Percentiles rank a stretch among this genome's conserved stretches.
Conservation (phyloP, 1,140 invertebrate species). For the Apis dorsata region DNA sequence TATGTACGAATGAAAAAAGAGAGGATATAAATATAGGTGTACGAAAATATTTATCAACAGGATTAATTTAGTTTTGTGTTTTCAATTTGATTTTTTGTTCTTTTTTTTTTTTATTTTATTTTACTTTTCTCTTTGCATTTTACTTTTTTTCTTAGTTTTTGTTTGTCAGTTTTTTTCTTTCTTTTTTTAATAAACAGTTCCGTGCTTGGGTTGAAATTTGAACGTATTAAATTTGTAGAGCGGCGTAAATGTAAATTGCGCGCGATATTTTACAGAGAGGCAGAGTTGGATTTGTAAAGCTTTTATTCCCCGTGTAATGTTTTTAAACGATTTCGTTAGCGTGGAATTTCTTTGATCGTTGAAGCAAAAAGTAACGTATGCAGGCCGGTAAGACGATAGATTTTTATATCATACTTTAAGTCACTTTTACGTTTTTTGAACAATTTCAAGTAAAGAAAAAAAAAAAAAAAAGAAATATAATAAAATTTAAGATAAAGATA, state of each 20-base stretch:
- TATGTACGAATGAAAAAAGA: too few species aligned
- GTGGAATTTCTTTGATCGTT: constrained; percentile 5
- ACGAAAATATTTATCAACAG: background rate
- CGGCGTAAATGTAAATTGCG: background rate
- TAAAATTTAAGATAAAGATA: too few species aligned
- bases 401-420: background rate
- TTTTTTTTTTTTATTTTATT: background rate
- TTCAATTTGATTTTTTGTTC: background rate
- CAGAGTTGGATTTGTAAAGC: background rate
- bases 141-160: background rate
- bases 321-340: background rate
- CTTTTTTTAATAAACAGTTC: background rate
- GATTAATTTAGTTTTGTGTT: too few species aligned
- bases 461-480: background rate
- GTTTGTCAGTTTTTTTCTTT: background rate
- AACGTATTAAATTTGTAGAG: constrained; percentile 3
- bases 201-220: background rate
- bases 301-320: constrained; percentile 8
- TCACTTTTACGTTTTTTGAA: background rate
- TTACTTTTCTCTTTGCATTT: background rate
- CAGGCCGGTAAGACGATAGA: background rate
- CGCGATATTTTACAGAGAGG: constrained; percentile 1
- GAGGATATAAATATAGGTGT: background rate
- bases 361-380: background rate
- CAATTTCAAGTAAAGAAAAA: background rate